Evolutionary conservation across 2,888 invertebrate species (phyloP), one percentile per base, ranked within the genome.

Genomic region (Chymomyza procnemis): DNA sequence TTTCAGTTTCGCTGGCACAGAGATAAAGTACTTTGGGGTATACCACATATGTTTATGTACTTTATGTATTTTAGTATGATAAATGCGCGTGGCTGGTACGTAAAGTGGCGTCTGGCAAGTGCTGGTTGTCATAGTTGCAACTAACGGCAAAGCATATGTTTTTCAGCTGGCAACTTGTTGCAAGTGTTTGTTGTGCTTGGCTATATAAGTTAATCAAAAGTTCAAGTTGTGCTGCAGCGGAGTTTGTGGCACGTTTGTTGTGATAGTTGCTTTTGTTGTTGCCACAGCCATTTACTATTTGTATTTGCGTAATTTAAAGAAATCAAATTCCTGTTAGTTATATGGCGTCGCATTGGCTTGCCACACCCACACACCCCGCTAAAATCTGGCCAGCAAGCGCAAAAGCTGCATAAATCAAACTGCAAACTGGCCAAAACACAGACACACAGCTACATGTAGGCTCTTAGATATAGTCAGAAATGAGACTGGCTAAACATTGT

Each of bases 181-280:
- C 54, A 21, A 54, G 21, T 64, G 22, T 59, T 1, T 64, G 60
- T 64, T 54, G 18, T 12, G 12, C 21, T 12, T 54, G 68, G 69
- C 65, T 74, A 78, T 74, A 78, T 85, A 85, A 85, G 84, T 85
- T 83, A 81, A 85, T 85, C 83, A 83, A 84, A 83, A 85, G 81
- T 83, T 83, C 84, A 81, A 82, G 75, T 76, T 70, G 64, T 67
- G 59, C 56, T n/a, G 46, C 34, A 48, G 8, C 58, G n/a, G n/a
- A 47, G 50, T 54, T 64, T 16, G 21, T 30, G 52, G 48, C 21
- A 68, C 64, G 41, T 47, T 63, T 64, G 34, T 26, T 12, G 21
- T 26, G 8, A 1, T 64, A 50, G 16, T 18, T 54, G 22, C 52
- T 47, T 68, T 50, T 69, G 63, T 47, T 54, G 60, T 63, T 60